Evolutionary conservation across 2,888 invertebrate species (phyloP), one percentile per base, ranked within the genome.

Genomic region (Scelioninae gen. 2): DNA sequence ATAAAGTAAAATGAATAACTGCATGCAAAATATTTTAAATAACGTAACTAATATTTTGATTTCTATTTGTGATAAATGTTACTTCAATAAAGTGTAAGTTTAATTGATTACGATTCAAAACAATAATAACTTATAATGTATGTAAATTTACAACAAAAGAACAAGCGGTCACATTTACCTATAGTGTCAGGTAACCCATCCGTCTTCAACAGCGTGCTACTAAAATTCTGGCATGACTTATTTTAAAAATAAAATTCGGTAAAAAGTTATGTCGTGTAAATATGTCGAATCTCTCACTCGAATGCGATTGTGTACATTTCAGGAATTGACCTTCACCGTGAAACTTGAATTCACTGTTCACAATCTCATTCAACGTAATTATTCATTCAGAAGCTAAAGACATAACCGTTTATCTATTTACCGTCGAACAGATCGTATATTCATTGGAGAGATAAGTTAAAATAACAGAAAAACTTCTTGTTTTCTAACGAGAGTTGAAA

Each of bases 151-250:
- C 45, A 48, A 41, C 50, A 61, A 41, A 60, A 58, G n/a, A 58
- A 58, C 58, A 58, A 43, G 41, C 50, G 31, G 39, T 25, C 48
- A 61, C 61, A 50, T 61, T 50, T 61, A 61, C 61, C 61, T 50
- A 61, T 13, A 39, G 31, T 41, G n/a, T 6, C 25, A 13, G 16
- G 41, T 22, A 41, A 4, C 10, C 10, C 13, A n/a, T 53, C 39
- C 39, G 11, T 25, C 39, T 53, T 53, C 39, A 13, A 3, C 48
- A 48, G 13, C n/a, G 41, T 15, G 5, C 11, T 60, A 60, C 37
- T 60, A 46, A 35, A 60, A 46, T 31, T 11, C 11, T 46, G 7
- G 16, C 19, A 35, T 35, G 33, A 48, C 7, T 31, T 39, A 39
- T 16, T 39, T 39, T 18, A 2, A 43, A 57, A 43, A 39, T 33